These are phyloP conservation scores for Falco punctatus DNA, from an alignment of 2,113 vertebrate genomes.

Conservation along the genomic window DNA sequence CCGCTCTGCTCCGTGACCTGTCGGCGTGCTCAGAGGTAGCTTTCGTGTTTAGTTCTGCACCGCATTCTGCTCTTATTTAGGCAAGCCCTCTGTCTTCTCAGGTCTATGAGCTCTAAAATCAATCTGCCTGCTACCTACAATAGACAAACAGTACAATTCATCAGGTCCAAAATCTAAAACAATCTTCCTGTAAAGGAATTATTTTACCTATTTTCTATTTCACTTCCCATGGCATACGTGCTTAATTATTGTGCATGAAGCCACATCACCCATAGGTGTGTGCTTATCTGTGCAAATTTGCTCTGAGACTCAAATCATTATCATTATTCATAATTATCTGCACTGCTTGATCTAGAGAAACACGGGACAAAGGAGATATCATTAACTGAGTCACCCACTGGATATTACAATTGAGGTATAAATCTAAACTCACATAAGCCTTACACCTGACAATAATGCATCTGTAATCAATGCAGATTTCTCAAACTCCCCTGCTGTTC, in stretches of 20 bases:
- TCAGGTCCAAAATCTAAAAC: not conserved
- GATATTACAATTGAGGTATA: not conserved
- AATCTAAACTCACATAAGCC: slow-evolving; percentile 25
- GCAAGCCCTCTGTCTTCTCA: not conserved
- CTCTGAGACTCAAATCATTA: slow-evolving; percentile 19
- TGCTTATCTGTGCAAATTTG: slow-evolving; percentile 42
- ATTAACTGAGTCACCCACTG: slow-evolving; percentile 50
- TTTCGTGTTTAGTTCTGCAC: not conserved
- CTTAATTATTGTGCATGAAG: slow-evolving; percentile 45
- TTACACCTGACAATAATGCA: not conserved
- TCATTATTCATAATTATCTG: slow-evolving; percentile 67
- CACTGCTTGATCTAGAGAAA: slow-evolving; percentile 56
- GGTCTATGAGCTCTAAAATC: not conserved
- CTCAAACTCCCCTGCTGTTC: not conserved
- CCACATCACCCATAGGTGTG: slow-evolving; percentile 12
- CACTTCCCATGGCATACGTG: not conserved
- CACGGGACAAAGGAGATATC: slow-evolving; percentile 38
- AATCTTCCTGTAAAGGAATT: not conserved
- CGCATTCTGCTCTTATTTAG: not conserved
- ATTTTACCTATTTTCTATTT: slow-evolving; percentile 30
- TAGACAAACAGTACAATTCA: not conserved
- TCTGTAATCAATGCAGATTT: slow-evolving; percentile 18
- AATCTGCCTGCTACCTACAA: not conserved
- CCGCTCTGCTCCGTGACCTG: rapidly evolving
- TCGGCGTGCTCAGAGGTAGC: not conserved